A percentile compares a stretch with the other conserved stretches of the same genome.
Evolutionary conservation across 2,888 invertebrate genomes (phyloP).

Genomic region (Phengaris arion): DNA sequence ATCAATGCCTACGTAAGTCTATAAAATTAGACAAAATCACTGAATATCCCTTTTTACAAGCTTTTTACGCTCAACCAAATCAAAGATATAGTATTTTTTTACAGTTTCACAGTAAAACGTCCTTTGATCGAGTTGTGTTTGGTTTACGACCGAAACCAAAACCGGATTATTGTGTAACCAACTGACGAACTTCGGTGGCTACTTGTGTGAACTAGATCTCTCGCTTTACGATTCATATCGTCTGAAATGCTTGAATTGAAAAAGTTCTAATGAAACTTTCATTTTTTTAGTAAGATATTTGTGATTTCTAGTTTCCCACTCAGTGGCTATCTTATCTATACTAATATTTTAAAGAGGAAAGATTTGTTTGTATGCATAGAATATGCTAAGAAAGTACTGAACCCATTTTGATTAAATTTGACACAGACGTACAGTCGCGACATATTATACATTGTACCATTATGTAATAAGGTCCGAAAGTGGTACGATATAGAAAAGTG

Average conservation of each 20-base stretch:
- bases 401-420: too few species aligned
- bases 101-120: background rate
- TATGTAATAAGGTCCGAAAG: too few species aligned
- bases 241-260: conserved; percentile 42
- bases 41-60: background rate
- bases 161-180: conserved; percentile 4
- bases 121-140: background rate
- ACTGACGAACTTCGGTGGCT: background rate
- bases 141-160: conserved; percentile 7
- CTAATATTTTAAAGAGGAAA: too few species aligned
- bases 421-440: too few species aligned
- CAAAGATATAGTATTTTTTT: background rate
- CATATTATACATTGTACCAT: too few species aligned
- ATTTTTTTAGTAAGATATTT: background rate
- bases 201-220: conserved; percentile 45
- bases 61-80: background rate
- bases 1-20: background rate
- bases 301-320: too few species aligned
- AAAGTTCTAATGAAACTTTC: background rate
- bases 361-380: too few species aligned
- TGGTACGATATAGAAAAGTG: too few species aligned
- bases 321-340: too few species aligned
- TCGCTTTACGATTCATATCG: conserved; percentile 48
- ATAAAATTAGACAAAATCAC: background rate
- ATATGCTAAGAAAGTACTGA: too few species aligned